phyloP scores from a whole-genome alignment of 2,113 vertebrate species.

The Onychostruthus taczanowskii region DNA sequence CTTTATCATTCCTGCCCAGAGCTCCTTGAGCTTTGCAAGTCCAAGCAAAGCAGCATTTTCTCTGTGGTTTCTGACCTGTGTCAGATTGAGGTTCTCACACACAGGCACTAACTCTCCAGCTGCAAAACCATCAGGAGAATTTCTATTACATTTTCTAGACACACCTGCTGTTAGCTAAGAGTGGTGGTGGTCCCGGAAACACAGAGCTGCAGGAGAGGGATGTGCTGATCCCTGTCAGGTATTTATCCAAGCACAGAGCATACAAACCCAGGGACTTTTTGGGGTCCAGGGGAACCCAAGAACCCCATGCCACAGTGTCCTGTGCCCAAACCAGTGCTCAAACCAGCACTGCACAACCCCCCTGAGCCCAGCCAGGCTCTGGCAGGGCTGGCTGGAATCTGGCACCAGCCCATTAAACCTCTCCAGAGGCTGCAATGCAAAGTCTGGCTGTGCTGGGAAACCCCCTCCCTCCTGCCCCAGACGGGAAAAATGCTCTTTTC shows the following conservation, averaged over 20 bases:
- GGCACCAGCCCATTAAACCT: neutral
- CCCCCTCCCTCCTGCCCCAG: neutral
- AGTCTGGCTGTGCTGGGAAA: neutral
- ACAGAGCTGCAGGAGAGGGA: neutral
- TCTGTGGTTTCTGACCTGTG: neutral
- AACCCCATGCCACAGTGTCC: rapidly evolving
- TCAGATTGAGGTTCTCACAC: rapidly evolving
- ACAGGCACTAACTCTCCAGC: neutral
- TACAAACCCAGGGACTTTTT: rapidly evolving
- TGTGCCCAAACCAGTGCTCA: neutral
- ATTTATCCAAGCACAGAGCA: neutral
- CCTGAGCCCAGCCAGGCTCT: neutral
- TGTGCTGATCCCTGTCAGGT: rapidly evolving
- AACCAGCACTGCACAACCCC: neutral
- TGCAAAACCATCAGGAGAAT: neutral
- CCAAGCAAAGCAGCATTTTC: neutral
- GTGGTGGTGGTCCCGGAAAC: neutral
- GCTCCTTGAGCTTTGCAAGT: neutral
- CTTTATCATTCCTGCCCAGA: neutral
- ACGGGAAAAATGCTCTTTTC: slow-evolving; percentile 31
- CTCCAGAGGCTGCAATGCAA: neutral
- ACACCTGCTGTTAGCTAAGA: neutral
- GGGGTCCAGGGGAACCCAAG: neutral
- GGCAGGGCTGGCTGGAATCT: neutral
- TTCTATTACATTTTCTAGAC: neutral